Evolutionary conservation across 1,140 invertebrate genomes (phyloP), one percentile per base, ranked within the genome.

Genomic region (Caenorhabditis briggsae): DNA sequence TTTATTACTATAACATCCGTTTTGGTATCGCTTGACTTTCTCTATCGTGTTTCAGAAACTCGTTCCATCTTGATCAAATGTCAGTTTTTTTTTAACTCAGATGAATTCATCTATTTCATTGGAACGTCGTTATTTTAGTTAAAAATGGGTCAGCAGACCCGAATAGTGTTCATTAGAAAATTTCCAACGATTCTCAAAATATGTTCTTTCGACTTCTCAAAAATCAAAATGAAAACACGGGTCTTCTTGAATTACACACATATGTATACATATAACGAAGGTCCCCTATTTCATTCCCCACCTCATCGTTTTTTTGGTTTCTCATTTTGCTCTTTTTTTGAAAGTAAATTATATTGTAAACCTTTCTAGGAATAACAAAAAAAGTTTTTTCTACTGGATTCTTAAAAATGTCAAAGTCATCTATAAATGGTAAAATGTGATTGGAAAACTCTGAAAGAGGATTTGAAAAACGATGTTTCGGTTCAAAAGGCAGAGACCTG

Each of bases 211-310:
- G n/a, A n/a, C 53, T 55, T 55, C 11, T 55, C 53, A 59, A 59
- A 59, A n/a, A 14, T 25, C 43, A 11, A 9, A 53, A 2, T 23
- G 56, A 59, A 59, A 20, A 59, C 50, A 59, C 2, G 9, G 9
- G 14, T n/a, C 56, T 59, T 59, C 56, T 59, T 59, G n/a, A 59
- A 59, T 59, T 59, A 59, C 56, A 59, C n/a, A 59, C 20, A 23
- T n/a, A 20, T 23, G 20, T 59, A n/a, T 20, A n/a, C n/a, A 20
- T 9, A 2, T 18, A 20, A 8, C 8, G 8, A 20, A 14, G 16
- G 8, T 59, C 56, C n/a, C 20, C 56, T n/a, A 59, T 23, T 23
- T n/a, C 20, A n/a, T 20, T n/a, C 18, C 16, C 56, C 18, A 59
- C 20, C 56, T 59, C 2, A 3, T 14, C 20, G 16, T 59, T 16